Evolutionary conservation across 2,797 vertebrate genomes (phyloP).

Genomic region (Lepilemur ruficaudatus): DNA sequence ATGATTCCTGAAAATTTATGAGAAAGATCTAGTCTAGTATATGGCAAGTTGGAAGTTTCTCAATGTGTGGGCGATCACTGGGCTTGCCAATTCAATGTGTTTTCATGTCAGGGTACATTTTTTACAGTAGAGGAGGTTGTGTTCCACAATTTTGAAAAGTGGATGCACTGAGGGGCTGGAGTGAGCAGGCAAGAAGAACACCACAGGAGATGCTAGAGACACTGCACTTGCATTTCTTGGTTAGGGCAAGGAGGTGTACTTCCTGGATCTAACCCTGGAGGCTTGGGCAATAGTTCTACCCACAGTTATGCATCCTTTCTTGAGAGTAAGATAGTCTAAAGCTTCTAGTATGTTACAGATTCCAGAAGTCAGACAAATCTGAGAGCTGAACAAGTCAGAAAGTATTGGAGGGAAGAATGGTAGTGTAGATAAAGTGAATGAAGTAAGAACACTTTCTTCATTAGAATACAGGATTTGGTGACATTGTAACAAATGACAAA

Average conservation of each 20-base stretch:
- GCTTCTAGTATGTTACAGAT: slow-evolving; percentile 4
- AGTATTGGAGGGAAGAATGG: background rate
- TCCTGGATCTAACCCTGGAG: slow-evolving; percentile 8
- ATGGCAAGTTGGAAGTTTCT: background rate
- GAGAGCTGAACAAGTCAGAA: slow-evolving; percentile 26
- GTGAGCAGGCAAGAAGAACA: background rate
- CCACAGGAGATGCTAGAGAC: background rate
- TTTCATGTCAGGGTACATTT: background rate
- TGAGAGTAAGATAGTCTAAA: slow-evolving; percentile 7
- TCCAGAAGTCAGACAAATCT: slow-evolving; percentile 14
- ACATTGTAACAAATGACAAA: background rate
- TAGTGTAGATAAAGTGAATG: background rate
- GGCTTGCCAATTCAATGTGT: background rate
- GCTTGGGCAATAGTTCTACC: background rate
- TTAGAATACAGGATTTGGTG: background rate
- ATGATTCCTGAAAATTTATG: background rate
- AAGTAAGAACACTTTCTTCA: background rate
- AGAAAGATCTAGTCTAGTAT: background rate
- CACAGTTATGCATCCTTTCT: background rate
- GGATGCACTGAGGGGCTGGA: background rate
- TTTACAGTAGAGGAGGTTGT: background rate
- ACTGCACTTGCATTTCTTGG: background rate
- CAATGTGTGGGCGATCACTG: background rate
- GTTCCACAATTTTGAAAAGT: background rate
- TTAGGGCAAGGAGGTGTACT: background rate